phyloP scores from a whole-genome alignment of 2,888 invertebrate species.

The Troides oblongomaculatus region DNA sequence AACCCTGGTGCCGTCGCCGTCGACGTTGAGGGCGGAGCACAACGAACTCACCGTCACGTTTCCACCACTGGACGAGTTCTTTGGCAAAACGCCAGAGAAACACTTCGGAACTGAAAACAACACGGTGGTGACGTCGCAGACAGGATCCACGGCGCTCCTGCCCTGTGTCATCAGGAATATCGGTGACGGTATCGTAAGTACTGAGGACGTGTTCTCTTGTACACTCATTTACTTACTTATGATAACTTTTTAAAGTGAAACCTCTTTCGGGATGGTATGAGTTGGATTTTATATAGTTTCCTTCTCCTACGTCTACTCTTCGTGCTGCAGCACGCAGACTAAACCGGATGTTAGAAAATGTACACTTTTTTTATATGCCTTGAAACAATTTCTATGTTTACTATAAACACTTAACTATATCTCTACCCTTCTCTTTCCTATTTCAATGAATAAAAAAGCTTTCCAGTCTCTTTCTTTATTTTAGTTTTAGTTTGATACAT shows the following conservation, averaged over 20 bases:
- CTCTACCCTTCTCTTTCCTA: not conserved
- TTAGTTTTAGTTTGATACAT: too few species aligned
- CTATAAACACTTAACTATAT: not conserved
- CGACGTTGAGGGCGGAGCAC: slow-evolving; percentile 58
- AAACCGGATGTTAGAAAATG: not conserved
- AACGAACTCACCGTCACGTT: slow-evolving; percentile 72
- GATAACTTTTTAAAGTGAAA: not conserved
- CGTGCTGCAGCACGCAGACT: too few species aligned
- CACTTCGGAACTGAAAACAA: slow-evolving; percentile 92
- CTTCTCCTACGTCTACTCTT: too few species aligned
- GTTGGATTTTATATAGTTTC: too few species aligned
- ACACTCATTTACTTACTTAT: not conserved
- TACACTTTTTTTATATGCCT: too few species aligned
- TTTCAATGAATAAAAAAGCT: not conserved
- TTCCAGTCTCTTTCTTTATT: too few species aligned
- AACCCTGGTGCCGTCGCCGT: slow-evolving; percentile 44
- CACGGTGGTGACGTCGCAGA: slow-evolving; percentile 89
- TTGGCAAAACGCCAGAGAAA: slow-evolving; percentile 81
- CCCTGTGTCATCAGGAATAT: slow-evolving; percentile 92
- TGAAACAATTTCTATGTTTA: not conserved
- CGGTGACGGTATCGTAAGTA: slow-evolving; percentile 92
- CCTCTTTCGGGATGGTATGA: too few species aligned
- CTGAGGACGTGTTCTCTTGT: too few species aligned
- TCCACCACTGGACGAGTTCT: slow-evolving; percentile 69
- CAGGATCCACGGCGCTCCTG: slow-evolving; percentile 89